These are phyloP conservation scores for Pagetopsis macropterus DNA, from an alignment of 2,797 vertebrate genomes.

Conservation along the genomic window DNA sequence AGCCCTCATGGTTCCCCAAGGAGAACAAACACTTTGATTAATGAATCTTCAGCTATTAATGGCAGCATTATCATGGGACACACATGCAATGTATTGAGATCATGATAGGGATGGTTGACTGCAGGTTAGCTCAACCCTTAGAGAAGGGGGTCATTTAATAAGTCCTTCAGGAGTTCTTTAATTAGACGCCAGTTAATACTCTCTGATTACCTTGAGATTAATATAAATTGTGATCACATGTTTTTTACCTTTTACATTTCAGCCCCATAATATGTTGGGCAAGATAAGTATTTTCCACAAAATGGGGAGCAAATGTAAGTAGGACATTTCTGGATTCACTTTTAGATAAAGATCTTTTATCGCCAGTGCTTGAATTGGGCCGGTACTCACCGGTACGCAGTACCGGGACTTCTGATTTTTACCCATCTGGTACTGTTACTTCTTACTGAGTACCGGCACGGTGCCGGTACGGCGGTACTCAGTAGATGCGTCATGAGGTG, in stretches of 20 bases:
- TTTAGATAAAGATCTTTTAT: conserved; percentile 7
- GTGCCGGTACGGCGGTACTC: too few relatives aligned
- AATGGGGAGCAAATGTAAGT: conserved; percentile 11
- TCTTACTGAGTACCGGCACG: too few relatives aligned
- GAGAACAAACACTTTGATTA: conserved; percentile 71
- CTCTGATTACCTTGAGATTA: conserved; percentile 65
- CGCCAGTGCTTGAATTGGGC: too few relatives aligned
- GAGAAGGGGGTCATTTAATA: conserved; percentile 53
- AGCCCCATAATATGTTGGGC: conserved; percentile 2
- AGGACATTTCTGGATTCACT: conserved; percentile 8
- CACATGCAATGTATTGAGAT: conserved; percentile 52
- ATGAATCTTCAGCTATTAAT: conserved; percentile 64
- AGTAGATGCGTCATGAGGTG: too few relatives aligned
- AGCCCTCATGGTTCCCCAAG: conserved; percentile 53
- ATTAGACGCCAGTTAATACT: conserved; percentile 66
- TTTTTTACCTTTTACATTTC: conserved; percentile 10
- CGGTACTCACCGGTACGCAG: too few relatives aligned
- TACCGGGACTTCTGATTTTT: too few relatives aligned
- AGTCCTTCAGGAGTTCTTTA: conserved; percentile 57
- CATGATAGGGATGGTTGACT: conserved; percentile 55
- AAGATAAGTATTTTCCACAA: conserved; percentile 5
- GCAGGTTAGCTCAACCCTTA: conserved; percentile 55
- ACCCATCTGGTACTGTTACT: too few relatives aligned
- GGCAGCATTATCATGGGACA: conserved; percentile 56
- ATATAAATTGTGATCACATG: conserved; percentile 39